Evolutionary conservation across 2,888 invertebrate genomes (phyloP).

Genomic region (Torymus texanus): DNA sequence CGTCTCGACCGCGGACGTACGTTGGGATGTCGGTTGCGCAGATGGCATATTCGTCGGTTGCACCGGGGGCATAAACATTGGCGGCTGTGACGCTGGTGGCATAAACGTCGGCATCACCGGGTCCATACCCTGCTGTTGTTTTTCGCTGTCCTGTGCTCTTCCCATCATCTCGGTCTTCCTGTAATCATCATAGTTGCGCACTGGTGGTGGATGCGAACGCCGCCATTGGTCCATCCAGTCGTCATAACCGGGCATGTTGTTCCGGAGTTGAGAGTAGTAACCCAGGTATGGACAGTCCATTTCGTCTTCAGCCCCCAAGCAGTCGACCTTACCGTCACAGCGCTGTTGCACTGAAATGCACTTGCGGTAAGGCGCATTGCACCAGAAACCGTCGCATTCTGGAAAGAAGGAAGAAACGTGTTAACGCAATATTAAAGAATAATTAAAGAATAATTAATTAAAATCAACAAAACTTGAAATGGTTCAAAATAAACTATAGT

Average conservation of each 20-base stretch:
- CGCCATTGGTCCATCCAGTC: not conserved
- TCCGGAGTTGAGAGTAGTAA: constrained; percentile 35
- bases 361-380: constrained; percentile 80
- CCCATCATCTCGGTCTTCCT: no score
- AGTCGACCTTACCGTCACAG: constrained; percentile 83
- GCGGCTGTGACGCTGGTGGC: no score
- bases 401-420: not conserved
- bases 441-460: no score
- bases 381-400: constrained; percentile 78
- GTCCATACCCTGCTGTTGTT: no score
- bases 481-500: no score
- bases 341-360: constrained; percentile 80
- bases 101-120: no score
- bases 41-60: not conserved
- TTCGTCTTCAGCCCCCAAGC: constrained; percentile 85
- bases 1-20: not conserved
- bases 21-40: not conserved
- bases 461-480: no score
- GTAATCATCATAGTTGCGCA: no score
- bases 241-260: not conserved
- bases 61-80: no score
- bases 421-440: not conserved
- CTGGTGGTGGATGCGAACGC: not conserved
- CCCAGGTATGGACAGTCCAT: constrained; percentile 77
- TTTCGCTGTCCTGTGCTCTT: no score